Conservation (phyloP, 2,113 vertebrate species). For the Ifrita kowaldi region DNA sequence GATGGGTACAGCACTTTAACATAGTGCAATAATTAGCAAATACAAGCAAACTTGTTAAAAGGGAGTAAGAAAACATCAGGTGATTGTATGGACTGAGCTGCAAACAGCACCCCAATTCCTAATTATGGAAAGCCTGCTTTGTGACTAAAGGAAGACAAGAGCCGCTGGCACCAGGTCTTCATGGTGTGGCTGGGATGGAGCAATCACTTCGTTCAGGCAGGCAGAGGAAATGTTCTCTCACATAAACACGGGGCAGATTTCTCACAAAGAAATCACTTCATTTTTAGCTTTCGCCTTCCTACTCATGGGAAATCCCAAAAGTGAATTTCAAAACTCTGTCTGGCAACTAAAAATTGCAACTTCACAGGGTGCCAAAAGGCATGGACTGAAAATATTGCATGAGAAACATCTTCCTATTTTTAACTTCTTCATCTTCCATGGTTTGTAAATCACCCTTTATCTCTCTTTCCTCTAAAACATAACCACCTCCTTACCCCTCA, state of each 20-base stretch:
- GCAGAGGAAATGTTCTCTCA: neutral
- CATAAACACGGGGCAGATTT: neutral
- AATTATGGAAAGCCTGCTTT: neutral
- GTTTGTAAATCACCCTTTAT: neutral
- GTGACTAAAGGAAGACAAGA: neutral
- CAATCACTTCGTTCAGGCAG: rapidly evolving
- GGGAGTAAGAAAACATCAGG: neutral
- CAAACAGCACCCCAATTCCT: neutral
- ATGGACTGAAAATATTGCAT: neutral
- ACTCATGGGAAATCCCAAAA: neutral
- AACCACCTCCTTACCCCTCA: neutral
- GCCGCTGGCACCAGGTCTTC: rapidly evolving
- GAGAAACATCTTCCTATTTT: neutral
- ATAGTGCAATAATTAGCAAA: neutral
- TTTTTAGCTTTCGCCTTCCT: neutral
- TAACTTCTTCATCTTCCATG: neutral
- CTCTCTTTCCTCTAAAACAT: neutral
- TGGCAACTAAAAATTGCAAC: neutral
- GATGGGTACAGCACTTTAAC: neutral
- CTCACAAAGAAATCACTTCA: neutral
- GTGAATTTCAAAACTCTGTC: neutral
- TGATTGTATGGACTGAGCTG: neutral
- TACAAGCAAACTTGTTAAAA: neutral
- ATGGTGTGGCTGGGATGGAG: neutral
- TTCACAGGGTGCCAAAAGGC: neutral